Evolutionary conservation across 1,140 invertebrate genomes (phyloP).

Genomic region (Lepidurus packardi): DNA sequence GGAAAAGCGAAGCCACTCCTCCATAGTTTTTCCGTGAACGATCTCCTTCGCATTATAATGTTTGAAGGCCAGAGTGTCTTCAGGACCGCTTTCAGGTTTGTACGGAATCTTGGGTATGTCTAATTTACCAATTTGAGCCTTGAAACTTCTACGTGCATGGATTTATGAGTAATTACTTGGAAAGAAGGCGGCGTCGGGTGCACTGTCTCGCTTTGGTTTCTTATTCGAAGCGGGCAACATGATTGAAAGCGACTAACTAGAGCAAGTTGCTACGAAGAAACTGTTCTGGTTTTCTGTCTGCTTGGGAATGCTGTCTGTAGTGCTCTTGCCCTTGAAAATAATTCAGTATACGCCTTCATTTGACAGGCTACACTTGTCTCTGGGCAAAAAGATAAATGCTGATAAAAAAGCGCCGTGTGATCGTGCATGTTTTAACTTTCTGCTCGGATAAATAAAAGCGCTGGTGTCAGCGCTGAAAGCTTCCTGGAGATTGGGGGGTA

Average conservation of each 20-base stretch:
- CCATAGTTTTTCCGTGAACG: slow-evolving; percentile 51
- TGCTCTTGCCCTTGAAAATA: background rate
- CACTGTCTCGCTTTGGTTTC: background rate
- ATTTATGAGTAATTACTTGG: background rate
- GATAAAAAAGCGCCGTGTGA: background rate
- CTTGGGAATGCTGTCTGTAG: background rate
- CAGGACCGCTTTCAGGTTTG: slow-evolving; percentile 31
- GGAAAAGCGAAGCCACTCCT: slow-evolving; percentile 61
- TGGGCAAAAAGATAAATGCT: background rate
- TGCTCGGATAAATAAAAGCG: background rate
- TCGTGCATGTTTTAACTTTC: background rate
- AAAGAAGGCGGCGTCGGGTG: background rate
- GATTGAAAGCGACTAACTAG: background rate
- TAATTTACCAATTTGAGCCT: background rate
- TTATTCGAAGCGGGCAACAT: background rate
- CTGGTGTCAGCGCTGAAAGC: background rate
- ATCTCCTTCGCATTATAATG: slow-evolving; percentile 41
- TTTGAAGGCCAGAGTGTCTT: slow-evolving; percentile 38
- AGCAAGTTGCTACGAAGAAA: background rate
- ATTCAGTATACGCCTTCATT: background rate
- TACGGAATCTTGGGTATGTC: background rate
- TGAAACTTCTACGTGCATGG: background rate
- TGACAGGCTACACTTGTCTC: background rate
- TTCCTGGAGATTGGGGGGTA: background rate
- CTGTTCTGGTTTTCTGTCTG: background rate